Evolutionary conservation across 2,797 vertebrate genomes (phyloP), one percentile per base, ranked within the genome.

Genomic region (Chaunax sp.): DNA sequence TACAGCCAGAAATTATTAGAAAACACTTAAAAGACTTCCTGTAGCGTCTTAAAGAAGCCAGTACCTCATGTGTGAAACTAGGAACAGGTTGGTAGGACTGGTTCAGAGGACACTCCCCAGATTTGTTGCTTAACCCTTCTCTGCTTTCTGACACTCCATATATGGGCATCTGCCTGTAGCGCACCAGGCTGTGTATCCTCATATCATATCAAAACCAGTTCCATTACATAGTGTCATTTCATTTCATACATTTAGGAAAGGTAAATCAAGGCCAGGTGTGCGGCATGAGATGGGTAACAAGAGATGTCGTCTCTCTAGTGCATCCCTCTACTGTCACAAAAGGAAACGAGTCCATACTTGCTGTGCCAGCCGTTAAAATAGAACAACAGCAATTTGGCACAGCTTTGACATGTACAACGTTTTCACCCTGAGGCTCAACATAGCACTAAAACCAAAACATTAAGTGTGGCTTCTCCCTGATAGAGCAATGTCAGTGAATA

Each of bases 61-160:
- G 75, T 81, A 83, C 86, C 83, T 80, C 68, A 78, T 84, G 67
- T 65, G 62, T 82, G 83, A 90, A 89, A 92, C 85, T 77, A 74
- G 82, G 77, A 85, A 47, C 79, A 65, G 86, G 82, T 90, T 81
- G 89, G 92, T 87, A 69, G 63, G 85, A 90, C 92, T 84, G 86
- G 92, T 92, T 93, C 69, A 41, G 65, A 80, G 49, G 78, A 77
- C 88, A 86, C 90, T 69, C 90, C 91, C 75, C 75, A 51, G 33
- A 49, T 49, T 87, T 76, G 62, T 82, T 77, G 59, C 51, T 45
- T 64, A 56, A 64, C 50, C 35, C 51, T 19, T 58, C 41, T 68
- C 50, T 7, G 37, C 63, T 73, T 23, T 22, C 51, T 54, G 69
- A 43, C 72, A 75, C 63, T 83, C 90, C 87, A 82, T 89, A 87